Evolutionary conservation across 1,140 invertebrate genomes (phyloP).

Genomic region (Drosophila orosa): DNA sequence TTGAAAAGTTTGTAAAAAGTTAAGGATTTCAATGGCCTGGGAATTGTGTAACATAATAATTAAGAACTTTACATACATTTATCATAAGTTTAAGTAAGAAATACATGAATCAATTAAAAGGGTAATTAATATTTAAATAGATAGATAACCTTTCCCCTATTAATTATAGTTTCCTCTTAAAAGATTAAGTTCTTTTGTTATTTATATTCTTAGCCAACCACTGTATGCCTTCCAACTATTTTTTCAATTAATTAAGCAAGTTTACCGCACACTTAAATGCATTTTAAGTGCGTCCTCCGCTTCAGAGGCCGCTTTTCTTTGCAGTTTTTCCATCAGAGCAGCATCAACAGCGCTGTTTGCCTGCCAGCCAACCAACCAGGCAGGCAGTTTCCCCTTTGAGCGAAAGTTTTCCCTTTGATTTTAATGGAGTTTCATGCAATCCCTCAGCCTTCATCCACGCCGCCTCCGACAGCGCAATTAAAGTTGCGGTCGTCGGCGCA

Average conservation of each 20-base stretch:
- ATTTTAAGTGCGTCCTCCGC: conserved; percentile 64
- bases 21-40: not conserved
- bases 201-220: not conserved
- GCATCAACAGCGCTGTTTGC: conserved; percentile 2
- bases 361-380: not conserved
- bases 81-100: not conserved
- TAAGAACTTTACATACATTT: not conserved
- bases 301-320: conserved; percentile 42
- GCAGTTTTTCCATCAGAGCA: conserved; percentile 25
- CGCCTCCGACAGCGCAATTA: conserved; percentile 44
- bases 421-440: conserved; percentile 59
- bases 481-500: conserved; percentile 45
- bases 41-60: not conserved
- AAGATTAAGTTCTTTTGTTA: not conserved
- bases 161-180: not conserved
- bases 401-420: conserved; percentile 60
- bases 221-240: conserved; percentile 41
- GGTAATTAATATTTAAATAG: too few species aligned
- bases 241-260: conserved; percentile 81
- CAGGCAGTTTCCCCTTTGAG: conserved; percentile 51
- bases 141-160: not conserved
- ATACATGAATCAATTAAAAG: too few species aligned
- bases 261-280: conserved; percentile 67
- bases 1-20: conserved; percentile 1
- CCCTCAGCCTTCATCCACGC: conserved; percentile 1